Evolutionary conservation across 2,888 invertebrate species (phyloP), one percentile per base, ranked within the genome.

Genomic region (Norana najaformis): DNA sequence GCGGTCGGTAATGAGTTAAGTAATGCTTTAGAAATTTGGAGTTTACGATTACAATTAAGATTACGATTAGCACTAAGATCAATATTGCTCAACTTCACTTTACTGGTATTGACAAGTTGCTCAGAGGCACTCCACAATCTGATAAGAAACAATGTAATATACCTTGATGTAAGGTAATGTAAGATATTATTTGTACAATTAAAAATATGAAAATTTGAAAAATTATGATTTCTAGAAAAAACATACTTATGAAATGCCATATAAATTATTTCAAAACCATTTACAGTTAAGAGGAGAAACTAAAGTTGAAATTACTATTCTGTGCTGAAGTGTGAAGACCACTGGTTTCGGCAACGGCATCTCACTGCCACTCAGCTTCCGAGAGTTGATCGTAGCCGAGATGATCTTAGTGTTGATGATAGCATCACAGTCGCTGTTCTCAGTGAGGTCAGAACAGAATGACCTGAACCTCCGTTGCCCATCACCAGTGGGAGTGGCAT

Each of bases 271-370:
- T 69, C 53, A 53, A 53, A 11, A 30, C 13, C 69, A 69, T n/a
- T n/a, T n/a, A 30, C n/a, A 36, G 36, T 88, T 36, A 85, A 85
- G 23, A 83, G n/a, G n/a, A n/a, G n/a, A 35, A 85, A 1, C 35
- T 37, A 85, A 14, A 23, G 37, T 69, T n/a, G 30, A 85, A 91
- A 91, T 90, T 36, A 92, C 92, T 16, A 89, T 90, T 41, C 83
- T 95, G 95, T 98, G 98, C 93, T 97, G 96, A 95, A 98, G 96
- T 3, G 97, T 97, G 91, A 98, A 95, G 83, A 96, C 96, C 36
- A 98, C 97, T 90, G 98, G 98, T 94, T 98, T 92, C 14, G 90
- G 39, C 39, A 93, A 91, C 4, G 47, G 90, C 23, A 93, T 90
- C 20, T 91, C 88, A 20, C 90, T 91, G 35, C 38, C 53, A 35